Evolutionary conservation across 2,888 invertebrate genomes (phyloP).

Genomic region (Leucophenga maculata): DNA sequence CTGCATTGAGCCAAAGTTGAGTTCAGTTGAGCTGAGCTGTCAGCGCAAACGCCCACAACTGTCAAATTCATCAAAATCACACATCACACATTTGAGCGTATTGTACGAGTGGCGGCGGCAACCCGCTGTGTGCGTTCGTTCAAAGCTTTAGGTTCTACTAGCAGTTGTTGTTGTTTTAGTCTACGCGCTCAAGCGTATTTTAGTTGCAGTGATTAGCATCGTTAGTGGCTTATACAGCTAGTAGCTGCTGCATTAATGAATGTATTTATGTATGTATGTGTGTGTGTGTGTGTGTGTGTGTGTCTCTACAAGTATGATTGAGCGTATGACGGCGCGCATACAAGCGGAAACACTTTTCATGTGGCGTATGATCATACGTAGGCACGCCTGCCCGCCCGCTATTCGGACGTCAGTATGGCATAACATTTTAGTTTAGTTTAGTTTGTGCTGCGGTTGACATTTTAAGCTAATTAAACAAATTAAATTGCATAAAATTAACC

Average conservation of each 20-base stretch:
- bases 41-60: slow-evolving; percentile 69
- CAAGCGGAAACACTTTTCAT: slow-evolving; percentile 53
- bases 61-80: slow-evolving; percentile 71
- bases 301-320: too few species aligned
- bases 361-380: background rate
- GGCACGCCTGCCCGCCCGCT: too few species aligned
- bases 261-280: too few species aligned
- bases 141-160: background rate
- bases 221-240: slow-evolving; percentile 54
- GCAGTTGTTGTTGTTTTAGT: slow-evolving; percentile 35
- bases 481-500: slow-evolving; percentile 28
- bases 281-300: too few species aligned
- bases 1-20: too few species aligned
- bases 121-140: background rate
- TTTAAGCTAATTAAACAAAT: slow-evolving; percentile 43
- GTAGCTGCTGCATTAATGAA: background rate
- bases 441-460: slow-evolving; percentile 33
- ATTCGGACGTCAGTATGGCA: slow-evolving; percentile 6
- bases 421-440: slow-evolving; percentile 30
- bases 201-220: slow-evolving; percentile 63
- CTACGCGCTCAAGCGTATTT: slow-evolving; percentile 57
- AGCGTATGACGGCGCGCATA: slow-evolving; percentile 24
- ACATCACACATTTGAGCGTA: slow-evolving; percentile 39
- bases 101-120: background rate
- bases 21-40: slow-evolving; percentile 50